A percentile compares a stretch with the other conserved stretches of the same genome.
These are phyloP conservation scores for Chamaea fasciata DNA, from an alignment of 2,113 vertebrate species.

Conservation along the genomic window DNA sequence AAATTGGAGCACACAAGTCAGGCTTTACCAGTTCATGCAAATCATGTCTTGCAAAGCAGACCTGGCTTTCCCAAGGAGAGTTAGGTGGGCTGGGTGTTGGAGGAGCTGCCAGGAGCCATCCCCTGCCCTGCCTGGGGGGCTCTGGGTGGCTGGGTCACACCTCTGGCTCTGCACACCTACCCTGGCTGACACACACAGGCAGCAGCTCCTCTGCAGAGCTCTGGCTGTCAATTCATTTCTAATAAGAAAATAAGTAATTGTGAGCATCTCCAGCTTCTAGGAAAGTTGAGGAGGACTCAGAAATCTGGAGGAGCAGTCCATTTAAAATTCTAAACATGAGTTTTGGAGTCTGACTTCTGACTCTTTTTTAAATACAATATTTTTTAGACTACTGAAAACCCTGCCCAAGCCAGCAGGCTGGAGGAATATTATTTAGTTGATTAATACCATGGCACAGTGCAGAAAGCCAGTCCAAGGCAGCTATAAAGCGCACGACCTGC, in stretches of 20 bases:
- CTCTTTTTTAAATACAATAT: not conserved
- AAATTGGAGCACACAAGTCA: not conserved
- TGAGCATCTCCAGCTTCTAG: not conserved
- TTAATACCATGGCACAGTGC: slow-evolving; percentile 19
- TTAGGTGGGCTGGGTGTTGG: not conserved
- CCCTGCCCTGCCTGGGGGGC: not conserved
- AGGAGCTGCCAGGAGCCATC: not conserved
- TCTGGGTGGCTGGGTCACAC: not conserved
- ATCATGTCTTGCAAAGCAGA: not conserved
- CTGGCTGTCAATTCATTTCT: not conserved
- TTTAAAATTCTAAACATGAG: not conserved
- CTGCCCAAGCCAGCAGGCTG: slow-evolving; percentile 8
- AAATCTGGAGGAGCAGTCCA: not conserved
- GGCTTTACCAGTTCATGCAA: not conserved
- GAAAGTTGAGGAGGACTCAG: not conserved
- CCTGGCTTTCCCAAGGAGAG: not conserved
- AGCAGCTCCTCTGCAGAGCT: not conserved
- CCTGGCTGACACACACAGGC: not conserved
- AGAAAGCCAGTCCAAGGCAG: slow-evolving; percentile 34
- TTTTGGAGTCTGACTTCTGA: not conserved
- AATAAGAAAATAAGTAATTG: not conserved
- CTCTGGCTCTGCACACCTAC: not conserved
- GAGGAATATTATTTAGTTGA: slow-evolving; percentile 26
- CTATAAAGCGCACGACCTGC: slow-evolving; percentile 65
- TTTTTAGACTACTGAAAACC: not conserved